phyloP scores from a whole-genome alignment of 2,888 invertebrate genomes.

The Xylocampa areola region DNA sequence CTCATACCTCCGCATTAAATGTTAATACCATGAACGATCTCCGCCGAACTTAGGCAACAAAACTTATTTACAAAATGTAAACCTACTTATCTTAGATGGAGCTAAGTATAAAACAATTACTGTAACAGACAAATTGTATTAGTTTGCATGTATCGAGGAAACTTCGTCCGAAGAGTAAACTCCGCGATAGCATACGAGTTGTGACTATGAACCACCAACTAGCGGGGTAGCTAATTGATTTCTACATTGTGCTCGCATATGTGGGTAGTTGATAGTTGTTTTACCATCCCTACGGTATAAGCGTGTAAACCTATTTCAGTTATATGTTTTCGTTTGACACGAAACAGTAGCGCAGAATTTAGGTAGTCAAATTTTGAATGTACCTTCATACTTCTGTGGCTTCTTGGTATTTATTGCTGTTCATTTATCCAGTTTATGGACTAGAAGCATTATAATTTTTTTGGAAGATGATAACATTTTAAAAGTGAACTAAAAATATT shows the following conservation, averaged over 20 bases:
- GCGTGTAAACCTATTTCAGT: conserved; percentile 4
- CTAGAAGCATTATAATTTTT: too few species aligned
- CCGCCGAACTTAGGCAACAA: too few species aligned
- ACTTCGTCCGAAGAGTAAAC: conserved; percentile 23
- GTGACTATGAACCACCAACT: conserved; percentile 26
- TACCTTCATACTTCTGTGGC: too few species aligned
- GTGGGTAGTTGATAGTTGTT: conserved; percentile 1
- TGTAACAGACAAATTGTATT: conserved; percentile 23
- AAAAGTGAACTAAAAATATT: too few species aligned
- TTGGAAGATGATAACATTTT: too few species aligned
- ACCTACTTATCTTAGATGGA: conserved; percentile 20
- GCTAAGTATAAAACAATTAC: conserved; percentile 33
- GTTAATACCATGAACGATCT: too few species aligned
- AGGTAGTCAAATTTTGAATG: too few species aligned
- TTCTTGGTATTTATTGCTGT: too few species aligned
- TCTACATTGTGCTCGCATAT: conserved; percentile 14
- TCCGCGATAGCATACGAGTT: conserved; percentile 7
- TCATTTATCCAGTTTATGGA: too few species aligned
- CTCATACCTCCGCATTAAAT: too few species aligned
- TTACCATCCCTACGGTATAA: conserved; percentile 4
- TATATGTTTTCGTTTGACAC: neutral
- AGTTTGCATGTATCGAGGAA: conserved; percentile 23
- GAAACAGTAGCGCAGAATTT: too few species aligned
- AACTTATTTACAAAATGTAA: too few species aligned
- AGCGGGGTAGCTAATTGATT: conserved; percentile 34